Percentiles rank a stretch among this genome's conserved stretches.
Conservation (phyloP, 2,113 vertebrate species). For the Phaetusa simplex region DNA sequence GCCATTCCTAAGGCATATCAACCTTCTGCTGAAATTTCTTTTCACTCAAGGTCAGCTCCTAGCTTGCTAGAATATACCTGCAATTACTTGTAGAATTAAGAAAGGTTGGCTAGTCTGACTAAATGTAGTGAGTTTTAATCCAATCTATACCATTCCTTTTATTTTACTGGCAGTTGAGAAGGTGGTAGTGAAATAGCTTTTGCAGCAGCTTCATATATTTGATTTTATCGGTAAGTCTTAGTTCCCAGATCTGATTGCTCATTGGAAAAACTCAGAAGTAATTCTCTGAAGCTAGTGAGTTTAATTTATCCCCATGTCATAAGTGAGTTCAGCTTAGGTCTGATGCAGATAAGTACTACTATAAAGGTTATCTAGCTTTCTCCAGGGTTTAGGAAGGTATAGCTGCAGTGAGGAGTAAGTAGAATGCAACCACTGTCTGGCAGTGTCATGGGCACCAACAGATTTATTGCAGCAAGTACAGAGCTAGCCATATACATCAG, state of each 20-base stretch:
- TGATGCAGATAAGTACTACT: constrained; percentile 4
- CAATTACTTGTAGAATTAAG: constrained; percentile 55
- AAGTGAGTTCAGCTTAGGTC: constrained; percentile 4
- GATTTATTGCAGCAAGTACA: background rate
- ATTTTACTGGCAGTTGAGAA: constrained; percentile 25
- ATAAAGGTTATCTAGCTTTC: constrained; percentile 22
- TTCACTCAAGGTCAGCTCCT: constrained; percentile 23
- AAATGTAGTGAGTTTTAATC: background rate
- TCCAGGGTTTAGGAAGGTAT: background rate
- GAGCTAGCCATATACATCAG: background rate
- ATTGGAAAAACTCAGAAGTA: constrained; percentile 43
- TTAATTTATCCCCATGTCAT: constrained; percentile 37
- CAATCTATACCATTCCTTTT: constrained; percentile 22
- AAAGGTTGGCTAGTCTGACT: constrained; percentile 4
- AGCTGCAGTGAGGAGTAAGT: background rate
- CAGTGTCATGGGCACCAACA: background rate
- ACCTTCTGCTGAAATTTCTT: background rate
- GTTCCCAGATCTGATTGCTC: constrained; percentile 24
- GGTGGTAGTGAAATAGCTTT: constrained; percentile 22
- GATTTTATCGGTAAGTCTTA: constrained; percentile 40
- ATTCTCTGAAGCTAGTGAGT: constrained; percentile 13
- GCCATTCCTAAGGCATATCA: background rate
- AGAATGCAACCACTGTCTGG: background rate
- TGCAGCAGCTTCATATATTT: constrained; percentile 20
- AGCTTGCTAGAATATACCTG: constrained; percentile 9